Conservation (phyloP, 1,140 invertebrate species). For the Brachionus rubens region DNA sequence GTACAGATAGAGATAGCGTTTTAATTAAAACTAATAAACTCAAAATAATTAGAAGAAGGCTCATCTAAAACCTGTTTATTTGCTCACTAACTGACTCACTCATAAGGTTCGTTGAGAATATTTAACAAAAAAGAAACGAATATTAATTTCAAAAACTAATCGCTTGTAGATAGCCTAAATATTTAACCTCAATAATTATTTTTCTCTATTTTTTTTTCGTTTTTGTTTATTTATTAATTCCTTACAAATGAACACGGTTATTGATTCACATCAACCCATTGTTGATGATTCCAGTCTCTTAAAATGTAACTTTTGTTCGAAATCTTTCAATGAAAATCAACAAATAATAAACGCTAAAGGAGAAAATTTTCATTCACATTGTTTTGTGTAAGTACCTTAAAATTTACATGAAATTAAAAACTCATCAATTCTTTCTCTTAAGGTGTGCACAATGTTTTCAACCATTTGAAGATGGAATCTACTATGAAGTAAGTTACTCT, state of each 20-base stretch:
- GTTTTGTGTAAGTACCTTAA: conserved; percentile 85
- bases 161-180: too few species aligned
- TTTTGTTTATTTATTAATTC: too few species aligned
- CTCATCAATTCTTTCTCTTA: conserved; percentile 49
- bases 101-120: too few species aligned
- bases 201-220: too few species aligned
- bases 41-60: too few species aligned
- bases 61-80: too few species aligned
- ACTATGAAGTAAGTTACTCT: conserved; percentile 72
- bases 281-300: neutral
- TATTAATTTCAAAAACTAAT: too few species aligned
- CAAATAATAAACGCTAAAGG: conserved; percentile 98
- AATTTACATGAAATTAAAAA: conserved; percentile 23
- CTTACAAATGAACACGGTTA: neutral
- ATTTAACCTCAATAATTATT: too few species aligned
- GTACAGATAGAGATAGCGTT: too few species aligned
- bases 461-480: conserved; percentile 93
- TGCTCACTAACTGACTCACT: too few species aligned
- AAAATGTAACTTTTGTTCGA: neutral
- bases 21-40: too few species aligned
- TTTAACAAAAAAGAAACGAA: too few species aligned
- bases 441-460: conserved; percentile 98
- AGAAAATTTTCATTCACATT: conserved; percentile 95
- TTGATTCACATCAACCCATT: neutral
- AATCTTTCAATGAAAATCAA: conserved; percentile 87